Percentiles rank a stretch among this genome's conserved stretches.
These are phyloP conservation scores for Psylliodes chrysocephalus DNA, from an alignment of 2,888 invertebrate genomes.

Conservation along the genomic window DNA sequence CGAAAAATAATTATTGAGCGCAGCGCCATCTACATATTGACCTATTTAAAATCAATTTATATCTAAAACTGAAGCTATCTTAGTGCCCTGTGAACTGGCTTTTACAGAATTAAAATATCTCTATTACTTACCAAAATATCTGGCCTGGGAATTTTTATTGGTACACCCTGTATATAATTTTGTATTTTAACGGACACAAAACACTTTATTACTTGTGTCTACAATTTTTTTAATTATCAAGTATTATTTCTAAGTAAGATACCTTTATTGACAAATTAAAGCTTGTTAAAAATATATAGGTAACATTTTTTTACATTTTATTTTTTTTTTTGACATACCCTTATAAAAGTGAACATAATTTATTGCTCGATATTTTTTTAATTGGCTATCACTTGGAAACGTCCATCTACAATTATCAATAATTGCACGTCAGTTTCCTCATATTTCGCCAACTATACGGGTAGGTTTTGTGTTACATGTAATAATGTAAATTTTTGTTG, in stretches of 20 bases:
- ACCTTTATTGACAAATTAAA: conserved; percentile 3
- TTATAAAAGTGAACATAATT: conserved; percentile 24
- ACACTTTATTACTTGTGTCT: too few relatives aligned
- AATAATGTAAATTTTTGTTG: background rate
- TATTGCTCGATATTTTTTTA: conserved; percentile 14
- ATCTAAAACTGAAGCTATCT: too few relatives aligned
- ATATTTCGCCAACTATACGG: conserved; percentile 1
- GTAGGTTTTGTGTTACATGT: conserved; percentile 1
- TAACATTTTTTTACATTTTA: background rate
- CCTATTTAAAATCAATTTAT: too few relatives aligned
- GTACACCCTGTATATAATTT: too few relatives aligned
- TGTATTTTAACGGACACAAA: too few relatives aligned
- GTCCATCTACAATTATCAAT: conserved; percentile 20
- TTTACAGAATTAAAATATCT: too few relatives aligned
- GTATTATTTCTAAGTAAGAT: background rate
- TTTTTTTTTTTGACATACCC: conserved; percentile 18
- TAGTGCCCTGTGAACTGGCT: too few relatives aligned
- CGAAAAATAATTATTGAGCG: too few relatives aligned
- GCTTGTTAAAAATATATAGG: conserved; percentile 5
- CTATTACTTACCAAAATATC: too few relatives aligned
- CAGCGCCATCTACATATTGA: too few relatives aligned
- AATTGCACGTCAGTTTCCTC: conserved; percentile 19
- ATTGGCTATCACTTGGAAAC: conserved; percentile 23
- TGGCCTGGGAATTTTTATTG: too few relatives aligned
- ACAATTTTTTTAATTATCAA: too few relatives aligned